phyloP scores from a whole-genome alignment of 2,113 vertebrate genomes.

The Scomber colias region DNA sequence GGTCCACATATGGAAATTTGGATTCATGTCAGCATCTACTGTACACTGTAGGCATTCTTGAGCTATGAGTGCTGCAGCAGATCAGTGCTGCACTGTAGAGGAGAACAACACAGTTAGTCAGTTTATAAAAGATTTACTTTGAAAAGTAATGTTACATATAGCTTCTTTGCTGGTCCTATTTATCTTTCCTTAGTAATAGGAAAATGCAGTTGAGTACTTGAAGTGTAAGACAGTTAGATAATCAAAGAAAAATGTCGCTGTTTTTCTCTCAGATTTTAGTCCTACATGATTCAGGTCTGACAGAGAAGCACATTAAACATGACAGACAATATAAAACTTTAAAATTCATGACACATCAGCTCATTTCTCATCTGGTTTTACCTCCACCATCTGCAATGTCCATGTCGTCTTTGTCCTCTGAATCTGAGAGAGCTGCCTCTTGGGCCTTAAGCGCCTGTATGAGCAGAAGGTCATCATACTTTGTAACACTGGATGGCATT shows the following conservation, averaged over 20 bases:
- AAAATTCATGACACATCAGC: no score
- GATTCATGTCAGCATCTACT: conserved; percentile 74
- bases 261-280: no score
- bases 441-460: conserved; percentile 85
- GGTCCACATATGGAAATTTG: conserved; percentile 42
- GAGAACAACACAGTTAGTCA: conserved; percentile 53
- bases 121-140: conserved; percentile 1
- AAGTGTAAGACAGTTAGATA: background rate
- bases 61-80: conserved; percentile 24
- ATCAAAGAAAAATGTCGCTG: background rate
- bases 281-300: background rate
- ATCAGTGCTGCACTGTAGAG: conserved; percentile 45
- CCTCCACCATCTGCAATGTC: conserved; percentile 83
- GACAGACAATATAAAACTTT: background rate
- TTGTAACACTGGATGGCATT: no score
- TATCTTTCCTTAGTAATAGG: no score
- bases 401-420: conserved; percentile 93
- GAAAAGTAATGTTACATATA: no score
- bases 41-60: conserved; percentile 17
- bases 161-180: no score
- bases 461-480: background rate
- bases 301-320: background rate
- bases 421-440: conserved; percentile 88
- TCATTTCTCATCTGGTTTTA: conserved; percentile 43
- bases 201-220: background rate